Evolutionary conservation across 2,113 vertebrate species (phyloP).

Genomic region (Neoarius graeffei): DNA sequence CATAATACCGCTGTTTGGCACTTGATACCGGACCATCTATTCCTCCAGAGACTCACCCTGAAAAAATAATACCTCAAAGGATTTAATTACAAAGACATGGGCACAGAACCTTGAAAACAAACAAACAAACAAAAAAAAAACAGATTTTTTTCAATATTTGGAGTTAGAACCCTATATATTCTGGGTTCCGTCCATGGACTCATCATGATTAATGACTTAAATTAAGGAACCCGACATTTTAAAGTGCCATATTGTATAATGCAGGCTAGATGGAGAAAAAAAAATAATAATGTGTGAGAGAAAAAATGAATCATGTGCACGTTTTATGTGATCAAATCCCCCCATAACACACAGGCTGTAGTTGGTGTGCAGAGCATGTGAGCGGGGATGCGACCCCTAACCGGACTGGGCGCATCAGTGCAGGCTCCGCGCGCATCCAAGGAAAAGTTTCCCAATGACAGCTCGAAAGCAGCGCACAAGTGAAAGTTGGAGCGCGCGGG

Average conservation of each 20-base stretch:
- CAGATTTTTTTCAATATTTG: not conserved
- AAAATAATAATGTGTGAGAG: too few relatives aligned
- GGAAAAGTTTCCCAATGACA: slow-evolving; percentile 17
- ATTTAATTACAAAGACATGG: not conserved
- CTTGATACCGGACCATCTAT: not conserved
- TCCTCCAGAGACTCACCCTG: not conserved
- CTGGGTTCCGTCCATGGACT: not conserved
- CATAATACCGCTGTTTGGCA: not conserved
- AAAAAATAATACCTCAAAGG: not conserved
- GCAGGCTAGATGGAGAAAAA: not conserved
- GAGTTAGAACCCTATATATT: not conserved
- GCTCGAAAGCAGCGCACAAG: not conserved
- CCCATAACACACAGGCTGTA: not conserved
- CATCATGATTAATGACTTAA: not conserved
- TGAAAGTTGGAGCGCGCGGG: not conserved
- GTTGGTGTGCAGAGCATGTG: not conserved
- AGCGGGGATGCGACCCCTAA: not conserved
- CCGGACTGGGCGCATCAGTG: not conserved
- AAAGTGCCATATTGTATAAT: not conserved
- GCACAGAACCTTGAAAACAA: not conserved
- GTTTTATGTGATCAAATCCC: not conserved
- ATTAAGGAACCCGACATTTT: not conserved
- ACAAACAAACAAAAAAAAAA: not conserved
- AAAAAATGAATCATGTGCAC: not conserved
- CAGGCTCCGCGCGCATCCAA: not conserved